Percentiles rank a stretch among this genome's conserved stretches.
phyloP scores from a whole-genome alignment of 2,888 invertebrate genomes.

The Stenotaenia linearis region DNA sequence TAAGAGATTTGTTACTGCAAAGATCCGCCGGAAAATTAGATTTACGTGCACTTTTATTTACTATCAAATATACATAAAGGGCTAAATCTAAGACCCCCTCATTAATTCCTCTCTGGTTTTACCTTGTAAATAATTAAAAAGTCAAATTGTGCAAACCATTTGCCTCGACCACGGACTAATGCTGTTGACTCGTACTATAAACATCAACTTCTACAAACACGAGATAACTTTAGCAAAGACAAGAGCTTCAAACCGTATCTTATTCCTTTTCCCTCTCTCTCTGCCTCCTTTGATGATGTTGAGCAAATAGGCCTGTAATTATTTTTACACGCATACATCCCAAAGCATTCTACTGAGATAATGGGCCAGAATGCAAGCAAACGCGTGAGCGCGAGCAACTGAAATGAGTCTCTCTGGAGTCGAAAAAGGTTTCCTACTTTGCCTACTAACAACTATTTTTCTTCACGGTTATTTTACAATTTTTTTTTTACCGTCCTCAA shows the following conservation, averaged over 20 bases:
- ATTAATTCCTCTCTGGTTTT: constrained; percentile 6
- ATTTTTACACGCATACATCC: constrained; percentile 5
- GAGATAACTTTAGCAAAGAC: constrained; percentile 3
- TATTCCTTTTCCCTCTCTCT: not conserved
- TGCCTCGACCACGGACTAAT: constrained; percentile 16
- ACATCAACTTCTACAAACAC: not conserved
- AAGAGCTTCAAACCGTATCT: not conserved
- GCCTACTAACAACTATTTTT: not conserved
- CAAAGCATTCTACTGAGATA: constrained; percentile 6
- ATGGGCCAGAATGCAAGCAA: not conserved
- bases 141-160: constrained; percentile 1
- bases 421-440: not conserved
- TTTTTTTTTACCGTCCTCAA: not conserved
- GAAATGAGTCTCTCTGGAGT: constrained; percentile 2
- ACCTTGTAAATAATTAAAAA: constrained; percentile 14
- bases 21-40: not conserved
- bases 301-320: constrained; percentile 24
- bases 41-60: not conserved
- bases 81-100: constrained; percentile 12
- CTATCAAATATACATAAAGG: constrained; percentile 12
- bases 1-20: constrained; percentile 13
- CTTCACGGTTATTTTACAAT: not conserved
- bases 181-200: not conserved
- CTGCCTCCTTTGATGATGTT: constrained; percentile 5
- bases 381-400: not conserved